A percentile compares a stretch with the other conserved stretches of the same genome.
phyloP scores from a whole-genome alignment of 2,113 vertebrate genomes.

The Ciconia boyciana region DNA sequence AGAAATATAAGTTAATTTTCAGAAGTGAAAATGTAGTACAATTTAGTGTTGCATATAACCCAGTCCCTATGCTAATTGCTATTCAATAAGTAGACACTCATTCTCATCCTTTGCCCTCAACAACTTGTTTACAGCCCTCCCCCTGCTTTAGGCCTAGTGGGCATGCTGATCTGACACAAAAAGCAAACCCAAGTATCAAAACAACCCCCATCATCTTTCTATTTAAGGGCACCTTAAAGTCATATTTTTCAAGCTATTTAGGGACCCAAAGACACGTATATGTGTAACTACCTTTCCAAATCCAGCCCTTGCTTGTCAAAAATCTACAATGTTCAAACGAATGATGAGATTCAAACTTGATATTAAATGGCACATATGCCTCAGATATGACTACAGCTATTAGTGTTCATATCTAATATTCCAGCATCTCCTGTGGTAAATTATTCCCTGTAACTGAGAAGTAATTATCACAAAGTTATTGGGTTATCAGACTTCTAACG shows the following conservation, averaged over 20 bases:
- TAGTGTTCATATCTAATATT: background rate
- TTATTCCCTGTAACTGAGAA: constrained; percentile 10
- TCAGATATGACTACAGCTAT: background rate
- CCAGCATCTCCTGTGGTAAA: background rate
- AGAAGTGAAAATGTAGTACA: background rate
- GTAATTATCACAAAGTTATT: constrained; percentile 35
- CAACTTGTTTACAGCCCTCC: background rate
- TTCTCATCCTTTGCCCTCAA: background rate
- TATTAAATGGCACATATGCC: background rate
- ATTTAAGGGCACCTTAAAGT: background rate
- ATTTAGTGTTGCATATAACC: background rate
- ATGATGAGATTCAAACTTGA: background rate
- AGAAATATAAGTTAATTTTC: background rate
- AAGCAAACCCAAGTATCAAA: background rate
- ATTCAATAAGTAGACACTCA: background rate
- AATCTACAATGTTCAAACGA: background rate
- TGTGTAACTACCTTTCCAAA: background rate
- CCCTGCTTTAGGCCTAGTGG: background rate
- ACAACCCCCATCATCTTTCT: background rate
- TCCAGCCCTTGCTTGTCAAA: background rate
- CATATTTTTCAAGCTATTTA: background rate
- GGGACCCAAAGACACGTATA: background rate
- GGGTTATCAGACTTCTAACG: constrained; percentile 37
- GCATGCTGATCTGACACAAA: background rate
- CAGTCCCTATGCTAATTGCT: background rate